Base-by-base conservation (phyloP, 2,797 vertebrate species). In the Borostomias antarcticus region DNA sequence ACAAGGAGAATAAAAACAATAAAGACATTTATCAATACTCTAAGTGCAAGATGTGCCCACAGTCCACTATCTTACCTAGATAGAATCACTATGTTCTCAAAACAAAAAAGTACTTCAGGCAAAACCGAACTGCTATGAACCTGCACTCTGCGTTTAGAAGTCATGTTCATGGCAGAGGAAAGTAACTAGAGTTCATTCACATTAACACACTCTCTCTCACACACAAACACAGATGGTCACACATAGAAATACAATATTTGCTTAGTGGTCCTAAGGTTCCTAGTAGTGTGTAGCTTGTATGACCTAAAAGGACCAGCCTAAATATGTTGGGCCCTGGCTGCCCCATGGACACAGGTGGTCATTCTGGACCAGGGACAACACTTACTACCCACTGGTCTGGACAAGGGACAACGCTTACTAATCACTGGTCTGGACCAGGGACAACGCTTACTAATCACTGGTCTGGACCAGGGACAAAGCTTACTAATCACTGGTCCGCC, bases 251-350 rank as follows among this genome's bases (percentile, higher is more conserved):
- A 88, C 61, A 79, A 79, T 66, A 82, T 82, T 82, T 83, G 59
- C 74, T 84, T 79, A 87, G 85, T 89, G 89, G 87, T 91, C 90
- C 89, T 85, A 83, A 83, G 83, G 66, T 79, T 82, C 86, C 82
- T 87, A 82, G 75, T 80, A 87, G 77, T 75, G 79, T 45, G 40
- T 69, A 76, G 83, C 84, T 77, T 75, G 73, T 81, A 75, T 85
- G 81, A 89, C 78, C 82, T 83, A 86, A 71, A 37, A 91, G 90
- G 88, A 91, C 90, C 90, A 90, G 90, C 89, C 87, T 90, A 86
- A 76, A 76, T 75, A 85, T 81, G 80, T 77, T 81, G 81, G 86
- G 82, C 83, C 82, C 81, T 53, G 72, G 80, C 83, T 79, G 83
- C 73, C 84, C 85, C 73, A 73, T 81, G 86, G 76, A 86, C 68